Evolutionary conservation across 1,140 invertebrate species (phyloP).

Genomic region (Drosophila subpulchrella): DNA sequence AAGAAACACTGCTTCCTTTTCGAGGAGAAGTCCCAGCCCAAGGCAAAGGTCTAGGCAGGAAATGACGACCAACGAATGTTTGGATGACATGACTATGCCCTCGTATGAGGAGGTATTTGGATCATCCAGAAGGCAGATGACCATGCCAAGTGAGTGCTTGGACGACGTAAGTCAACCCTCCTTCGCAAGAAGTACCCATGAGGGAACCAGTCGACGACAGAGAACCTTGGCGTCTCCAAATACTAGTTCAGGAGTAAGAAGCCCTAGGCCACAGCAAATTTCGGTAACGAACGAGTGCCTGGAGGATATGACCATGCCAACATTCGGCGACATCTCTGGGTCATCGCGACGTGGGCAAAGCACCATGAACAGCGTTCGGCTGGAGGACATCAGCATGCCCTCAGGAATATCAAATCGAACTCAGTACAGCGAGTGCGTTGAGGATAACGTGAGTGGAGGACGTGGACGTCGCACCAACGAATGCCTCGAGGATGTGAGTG

Average conservation of each 20-base stretch:
- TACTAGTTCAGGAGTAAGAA: neutral
- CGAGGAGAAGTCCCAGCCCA: neutral
- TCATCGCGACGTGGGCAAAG: conserved; percentile 1
- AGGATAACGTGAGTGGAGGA: neutral
- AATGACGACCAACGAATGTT: conserved; percentile 8
- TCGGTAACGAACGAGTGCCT: conserved; percentile 17
- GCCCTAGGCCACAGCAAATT: neutral
- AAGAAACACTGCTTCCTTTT: neutral
- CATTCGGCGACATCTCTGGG: conserved; percentile 1
- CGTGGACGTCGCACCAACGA: conserved; percentile 5
- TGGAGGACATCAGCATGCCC: conserved; percentile 22
- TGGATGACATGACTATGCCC: conserved; percentile 40
- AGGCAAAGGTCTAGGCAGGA: neutral
- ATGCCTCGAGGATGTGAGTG: conserved; percentile 21
- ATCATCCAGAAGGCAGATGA: neutral
- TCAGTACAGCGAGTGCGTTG: conserved; percentile 11
- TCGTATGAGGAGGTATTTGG: conserved; percentile 21
- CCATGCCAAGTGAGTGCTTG: conserved; percentile 18
- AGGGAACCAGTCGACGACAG: neutral
- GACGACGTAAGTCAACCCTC: conserved; percentile 15
- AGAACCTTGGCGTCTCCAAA: neutral
- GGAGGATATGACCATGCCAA: conserved; percentile 40
- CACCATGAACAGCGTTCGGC: neutral
- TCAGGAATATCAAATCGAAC: neutral
- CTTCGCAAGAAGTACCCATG: neutral